Percentiles rank a stretch among this genome's conserved stretches.
These are phyloP conservation scores for Helostoma temminkii DNA, from an alignment of 2,797 vertebrate genomes.

Conservation along the genomic window DNA sequence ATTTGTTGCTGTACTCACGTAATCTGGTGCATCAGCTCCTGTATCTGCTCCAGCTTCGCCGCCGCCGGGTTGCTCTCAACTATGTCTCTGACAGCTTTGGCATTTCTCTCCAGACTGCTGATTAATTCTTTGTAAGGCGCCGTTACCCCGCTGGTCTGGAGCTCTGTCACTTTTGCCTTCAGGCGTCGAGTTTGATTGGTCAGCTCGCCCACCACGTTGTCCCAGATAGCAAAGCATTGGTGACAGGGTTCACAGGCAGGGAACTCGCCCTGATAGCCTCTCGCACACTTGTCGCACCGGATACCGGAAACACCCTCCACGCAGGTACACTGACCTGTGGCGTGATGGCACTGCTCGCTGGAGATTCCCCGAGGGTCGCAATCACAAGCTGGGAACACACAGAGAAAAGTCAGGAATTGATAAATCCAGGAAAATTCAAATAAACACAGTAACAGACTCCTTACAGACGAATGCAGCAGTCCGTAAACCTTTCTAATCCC, in stretches of 20 bases:
- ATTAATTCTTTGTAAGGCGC: constrained; percentile 90
- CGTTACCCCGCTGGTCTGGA: constrained; percentile 88
- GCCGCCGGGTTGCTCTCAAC: constrained; percentile 88
- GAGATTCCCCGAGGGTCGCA: constrained; percentile 91
- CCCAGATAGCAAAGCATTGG: constrained; percentile 92
- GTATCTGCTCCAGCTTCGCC: constrained; percentile 86
- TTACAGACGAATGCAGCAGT: background rate
- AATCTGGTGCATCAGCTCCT: constrained; percentile 88
- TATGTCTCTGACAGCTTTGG: constrained; percentile 87
- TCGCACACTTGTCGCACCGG: constrained; percentile 90
- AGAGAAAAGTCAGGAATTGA: background rate
- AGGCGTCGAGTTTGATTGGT: constrained; percentile 89
- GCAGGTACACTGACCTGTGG: constrained; percentile 91
- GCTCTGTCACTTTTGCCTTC: constrained; percentile 86
- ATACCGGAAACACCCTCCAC: constrained; percentile 87
- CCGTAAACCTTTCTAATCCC: too few species aligned
- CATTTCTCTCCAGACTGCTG: constrained; percentile 86
- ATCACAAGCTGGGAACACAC: constrained; percentile 88
- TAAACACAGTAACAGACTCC: background rate
- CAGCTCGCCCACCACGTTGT: constrained; percentile 87
- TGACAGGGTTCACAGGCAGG: constrained; percentile 92
- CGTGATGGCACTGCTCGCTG: constrained; percentile 89
- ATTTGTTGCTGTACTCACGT: constrained; percentile 82
- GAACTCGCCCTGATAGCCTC: constrained; percentile 91
- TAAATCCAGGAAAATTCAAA: background rate